phyloP scores from a whole-genome alignment of 1,140 invertebrate species.

The Sweltsa coloradensis region DNA sequence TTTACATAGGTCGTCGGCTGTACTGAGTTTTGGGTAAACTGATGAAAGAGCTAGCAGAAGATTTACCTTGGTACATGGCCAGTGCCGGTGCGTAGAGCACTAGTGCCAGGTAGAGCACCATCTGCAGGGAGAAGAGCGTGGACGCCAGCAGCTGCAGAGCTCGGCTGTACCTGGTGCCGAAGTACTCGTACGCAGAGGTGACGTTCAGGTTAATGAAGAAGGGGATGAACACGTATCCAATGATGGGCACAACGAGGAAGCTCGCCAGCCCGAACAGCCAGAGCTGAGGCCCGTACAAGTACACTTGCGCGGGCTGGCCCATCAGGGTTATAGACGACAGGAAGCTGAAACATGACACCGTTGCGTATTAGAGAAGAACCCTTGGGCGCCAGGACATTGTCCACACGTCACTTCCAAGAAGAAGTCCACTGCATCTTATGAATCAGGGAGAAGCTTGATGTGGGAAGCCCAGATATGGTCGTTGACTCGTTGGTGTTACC shows the following conservation, averaged over 20 bases:
- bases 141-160: not conserved
- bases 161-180: not conserved
- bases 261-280: conserved; percentile 29
- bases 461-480: too few species aligned
- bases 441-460: too few species aligned
- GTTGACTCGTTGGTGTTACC: too few species aligned
- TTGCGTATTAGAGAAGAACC: too few species aligned
- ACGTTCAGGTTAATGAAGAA: conserved; percentile 36
- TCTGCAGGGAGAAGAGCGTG: not conserved
- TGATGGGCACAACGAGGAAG: conserved; percentile 32
- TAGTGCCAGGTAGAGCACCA: conserved; percentile 77
- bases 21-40: too few species aligned
- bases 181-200: conserved; percentile 21
- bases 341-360: conserved; percentile 37
- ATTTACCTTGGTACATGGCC: conserved; percentile 79
- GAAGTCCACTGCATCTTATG: too few species aligned
- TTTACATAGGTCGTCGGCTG: too few species aligned
- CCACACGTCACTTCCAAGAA: too few species aligned
- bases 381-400: too few species aligned
- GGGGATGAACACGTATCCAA: conserved; percentile 41
- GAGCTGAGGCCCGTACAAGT: conserved; percentile 33
- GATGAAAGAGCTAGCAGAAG: too few species aligned
- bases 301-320: conserved; percentile 43
- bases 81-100: conserved; percentile 84
- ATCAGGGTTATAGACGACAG: conserved; percentile 45